These are phyloP conservation scores for Himantopus leucocephalus DNA, from an alignment of 2,113 vertebrate species.

Conservation along the genomic window DNA sequence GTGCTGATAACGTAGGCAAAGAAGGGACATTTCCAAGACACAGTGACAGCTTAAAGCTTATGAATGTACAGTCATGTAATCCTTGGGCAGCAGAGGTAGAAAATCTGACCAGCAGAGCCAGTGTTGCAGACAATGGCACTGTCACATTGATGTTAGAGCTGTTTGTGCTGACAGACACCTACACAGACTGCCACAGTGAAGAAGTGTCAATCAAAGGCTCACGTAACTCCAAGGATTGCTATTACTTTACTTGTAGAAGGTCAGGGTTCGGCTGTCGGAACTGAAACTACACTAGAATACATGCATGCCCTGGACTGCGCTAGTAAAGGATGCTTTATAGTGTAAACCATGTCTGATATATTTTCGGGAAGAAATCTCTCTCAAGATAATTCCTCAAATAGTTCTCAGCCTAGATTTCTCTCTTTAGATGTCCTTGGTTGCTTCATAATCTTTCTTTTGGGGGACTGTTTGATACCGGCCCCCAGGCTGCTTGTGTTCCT, in stretches of 20 bases:
- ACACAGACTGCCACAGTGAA: neutral
- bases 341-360: neutral
- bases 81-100: neutral
- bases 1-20: neutral
- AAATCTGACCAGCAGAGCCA: neutral
- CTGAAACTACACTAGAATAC: neutral
- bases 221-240: neutral
- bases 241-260: neutral
- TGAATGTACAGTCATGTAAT: neutral
- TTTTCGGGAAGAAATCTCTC: constrained; percentile 17
- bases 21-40: neutral
- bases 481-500: constrained; percentile 45
- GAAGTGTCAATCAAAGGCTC: neutral
- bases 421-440: constrained; percentile 47
- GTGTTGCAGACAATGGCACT: neutral
- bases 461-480: constrained; percentile 33
- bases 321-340: neutral
- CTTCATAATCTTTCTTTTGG: constrained; percentile 33
- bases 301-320: neutral
- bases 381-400: constrained; percentile 33
- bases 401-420: constrained; percentile 38
- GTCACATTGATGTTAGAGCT: neutral
- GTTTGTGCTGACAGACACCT: constrained; percentile 3
- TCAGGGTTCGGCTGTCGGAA: neutral
- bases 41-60: neutral